phyloP scores from a whole-genome alignment of 2,888 invertebrate genomes.

The Agrilus mali region DNA sequence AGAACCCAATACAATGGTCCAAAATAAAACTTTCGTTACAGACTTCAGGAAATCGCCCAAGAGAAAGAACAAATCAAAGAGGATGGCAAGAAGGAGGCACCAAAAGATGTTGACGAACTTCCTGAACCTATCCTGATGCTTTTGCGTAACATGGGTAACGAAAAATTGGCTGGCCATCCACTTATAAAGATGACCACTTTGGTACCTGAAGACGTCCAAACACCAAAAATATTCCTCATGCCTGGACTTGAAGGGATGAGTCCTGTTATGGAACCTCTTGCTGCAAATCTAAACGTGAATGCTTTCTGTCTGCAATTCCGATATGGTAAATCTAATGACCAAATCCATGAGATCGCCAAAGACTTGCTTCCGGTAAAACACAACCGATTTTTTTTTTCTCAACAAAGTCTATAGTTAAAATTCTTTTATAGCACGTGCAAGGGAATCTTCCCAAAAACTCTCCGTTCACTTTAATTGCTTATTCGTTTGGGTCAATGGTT shows the following conservation, averaged over 20 bases:
- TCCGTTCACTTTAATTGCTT: slow-evolving; percentile 65
- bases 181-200: slow-evolving; percentile 26
- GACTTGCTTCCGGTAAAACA: slow-evolving; percentile 39
- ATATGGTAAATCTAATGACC: slow-evolving; percentile 32
- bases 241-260: slow-evolving; percentile 60
- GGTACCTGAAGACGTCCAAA: slow-evolving; percentile 5
- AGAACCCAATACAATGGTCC: too few species aligned
- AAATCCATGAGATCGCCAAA: slow-evolving; percentile 39
- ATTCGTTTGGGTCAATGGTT: slow-evolving; percentile 76
- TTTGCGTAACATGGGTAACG: slow-evolving; percentile 49
- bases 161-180: slow-evolving; percentile 39
- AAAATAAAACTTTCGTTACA: slow-evolving; percentile 20
- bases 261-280: slow-evolving; percentile 38
- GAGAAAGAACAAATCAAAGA: slow-evolving; percentile 36
- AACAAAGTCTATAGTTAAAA: slow-evolving; percentile 7
- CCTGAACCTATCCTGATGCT: slow-evolving; percentile 41
- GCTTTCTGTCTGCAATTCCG: slow-evolving; percentile 43
- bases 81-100: slow-evolving; percentile 2
- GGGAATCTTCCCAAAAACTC: slow-evolving; percentile 39
- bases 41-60: slow-evolving; percentile 40
- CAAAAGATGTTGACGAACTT: slow-evolving; percentile 6
- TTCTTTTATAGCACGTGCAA: slow-evolving; percentile 41
- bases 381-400: not conserved
- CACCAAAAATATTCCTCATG: slow-evolving; percentile 42
- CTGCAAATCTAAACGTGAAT: slow-evolving; percentile 38